Evolutionary conservation across 2,113 vertebrate species (phyloP), one percentile per base, ranked within the genome.

Genomic region (Seriola aureovittata): DNA sequence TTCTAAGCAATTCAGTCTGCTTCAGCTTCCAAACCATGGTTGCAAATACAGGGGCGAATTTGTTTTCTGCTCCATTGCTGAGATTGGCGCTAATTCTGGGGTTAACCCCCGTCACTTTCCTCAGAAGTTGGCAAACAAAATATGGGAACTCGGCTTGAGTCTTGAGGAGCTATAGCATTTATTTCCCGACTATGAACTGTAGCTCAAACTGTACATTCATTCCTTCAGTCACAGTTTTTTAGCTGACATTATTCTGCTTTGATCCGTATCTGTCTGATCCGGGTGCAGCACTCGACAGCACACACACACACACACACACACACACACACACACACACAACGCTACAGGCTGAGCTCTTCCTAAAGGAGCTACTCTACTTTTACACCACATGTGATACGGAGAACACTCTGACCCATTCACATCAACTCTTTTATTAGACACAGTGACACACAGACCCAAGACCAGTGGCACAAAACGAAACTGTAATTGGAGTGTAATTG

Each of bases 141-240:
- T 21, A 54, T 54, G 19, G 52, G n/a, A 44, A 65, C 63, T 42
- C 25, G 36, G 23, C 40, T 3, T 19, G 4, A 8, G 14, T 29
- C 42, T 67, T 8, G 8, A 48, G 7, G 40, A 29, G 64, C 7
- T 67, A 14, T 6, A 48, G 23, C 14, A 50, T 25, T 9, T 68
- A 50, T 68, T 68, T 68, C 50, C 14, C 50, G 65, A 68, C 65
- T 29, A 42, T 42, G 8, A 29, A 66, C 50, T 54, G 21, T 4
- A 29, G 42, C 40, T 23, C 48, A 19, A 67, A 44, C 63, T 44
- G 40, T 50, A 17, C 9, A 32, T 50, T 67, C 23, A 17, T 8
- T 19, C 8, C 25, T 64, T 19, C 5, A 19, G 17, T 19, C 48
- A 19, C 17, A 48, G 46, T 48, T 17, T 48, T 16, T 17, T 48